Evolutionary conservation across 2,888 invertebrate species (phyloP).

Genomic region (Caenorhabditis virilis): DNA sequence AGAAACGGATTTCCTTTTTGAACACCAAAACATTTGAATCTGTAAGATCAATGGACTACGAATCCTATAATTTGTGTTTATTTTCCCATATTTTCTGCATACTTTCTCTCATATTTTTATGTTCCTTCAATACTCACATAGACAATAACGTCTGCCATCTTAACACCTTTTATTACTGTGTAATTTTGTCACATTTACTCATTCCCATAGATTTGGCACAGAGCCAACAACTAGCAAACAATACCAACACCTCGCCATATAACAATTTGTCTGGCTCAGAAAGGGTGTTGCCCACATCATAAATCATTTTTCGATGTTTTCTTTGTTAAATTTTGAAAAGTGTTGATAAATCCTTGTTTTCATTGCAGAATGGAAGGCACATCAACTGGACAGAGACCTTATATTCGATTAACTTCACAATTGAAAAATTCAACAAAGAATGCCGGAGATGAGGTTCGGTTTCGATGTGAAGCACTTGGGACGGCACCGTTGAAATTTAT

Average conservation of each 20-base stretch:
- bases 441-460: conserved; percentile 61
- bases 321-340: background rate
- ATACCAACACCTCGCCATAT: background rate
- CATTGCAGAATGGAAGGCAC: conserved; percentile 63
- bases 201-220: background rate
- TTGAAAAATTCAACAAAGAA: conserved; percentile 62
- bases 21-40: too few relatives aligned
- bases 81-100: background rate
- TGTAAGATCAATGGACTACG: background rate
- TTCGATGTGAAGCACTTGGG: conserved; percentile 67
- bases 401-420: conserved; percentile 62
- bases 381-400: conserved; percentile 61
- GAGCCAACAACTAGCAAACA: background rate
- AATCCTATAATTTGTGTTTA: background rate
- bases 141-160: background rate
- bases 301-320: background rate
- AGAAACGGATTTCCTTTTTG: too few relatives aligned
- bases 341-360: background rate
- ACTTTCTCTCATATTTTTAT: too few relatives aligned
- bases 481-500: conserved; percentile 65
- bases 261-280: background rate
- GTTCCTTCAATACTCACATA: too few relatives aligned
- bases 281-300: background rate
- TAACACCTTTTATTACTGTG: background rate
- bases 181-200: background rate